These are phyloP conservation scores for Condylura cristata DNA, from an alignment of 2,113 vertebrate genomes.

Conservation along the genomic window DNA sequence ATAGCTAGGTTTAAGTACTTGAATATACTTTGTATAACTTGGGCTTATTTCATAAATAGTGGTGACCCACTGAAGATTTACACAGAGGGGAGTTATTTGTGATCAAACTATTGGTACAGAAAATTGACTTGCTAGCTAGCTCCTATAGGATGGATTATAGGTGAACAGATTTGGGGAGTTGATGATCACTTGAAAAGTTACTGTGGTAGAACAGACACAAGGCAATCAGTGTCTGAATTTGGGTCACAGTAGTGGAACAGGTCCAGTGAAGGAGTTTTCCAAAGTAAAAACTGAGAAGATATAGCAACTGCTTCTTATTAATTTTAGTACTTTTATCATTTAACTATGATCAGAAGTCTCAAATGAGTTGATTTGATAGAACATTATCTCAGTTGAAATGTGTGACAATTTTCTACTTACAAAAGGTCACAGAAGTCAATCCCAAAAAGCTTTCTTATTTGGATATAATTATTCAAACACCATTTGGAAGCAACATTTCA, in stretches of 20 bases:
- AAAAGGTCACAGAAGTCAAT: conserved; percentile 64
- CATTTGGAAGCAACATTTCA: conserved; percentile 54
- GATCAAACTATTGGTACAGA: not conserved
- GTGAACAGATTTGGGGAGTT: not conserved
- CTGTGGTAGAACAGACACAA: not conserved
- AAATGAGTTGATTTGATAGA: conserved; percentile 54
- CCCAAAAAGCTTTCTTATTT: conserved; percentile 65
- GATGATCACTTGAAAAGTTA: not conserved
- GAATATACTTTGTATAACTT: not conserved
- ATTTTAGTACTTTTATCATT: conserved; percentile 46
- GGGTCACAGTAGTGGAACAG: not conserved
- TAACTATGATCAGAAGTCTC: conserved; percentile 43
- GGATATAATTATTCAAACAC: conserved; percentile 57
- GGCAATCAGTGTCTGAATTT: not conserved
- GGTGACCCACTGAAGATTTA: not conserved
- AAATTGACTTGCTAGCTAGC: not conserved
- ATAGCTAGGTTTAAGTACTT: not conserved
- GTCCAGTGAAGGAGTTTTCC: not conserved
- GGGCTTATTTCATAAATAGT: not conserved
- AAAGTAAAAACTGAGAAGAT: not conserved
- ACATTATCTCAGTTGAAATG: conserved; percentile 54
- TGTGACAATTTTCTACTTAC: conserved; percentile 71
- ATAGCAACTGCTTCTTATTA: not conserved
- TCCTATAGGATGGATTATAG: not conserved
- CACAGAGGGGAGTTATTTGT: not conserved